Evolutionary conservation across 2,888 invertebrate genomes (phyloP), one percentile per base, ranked within the genome.

Genomic region (Coelopa pilipes): DNA sequence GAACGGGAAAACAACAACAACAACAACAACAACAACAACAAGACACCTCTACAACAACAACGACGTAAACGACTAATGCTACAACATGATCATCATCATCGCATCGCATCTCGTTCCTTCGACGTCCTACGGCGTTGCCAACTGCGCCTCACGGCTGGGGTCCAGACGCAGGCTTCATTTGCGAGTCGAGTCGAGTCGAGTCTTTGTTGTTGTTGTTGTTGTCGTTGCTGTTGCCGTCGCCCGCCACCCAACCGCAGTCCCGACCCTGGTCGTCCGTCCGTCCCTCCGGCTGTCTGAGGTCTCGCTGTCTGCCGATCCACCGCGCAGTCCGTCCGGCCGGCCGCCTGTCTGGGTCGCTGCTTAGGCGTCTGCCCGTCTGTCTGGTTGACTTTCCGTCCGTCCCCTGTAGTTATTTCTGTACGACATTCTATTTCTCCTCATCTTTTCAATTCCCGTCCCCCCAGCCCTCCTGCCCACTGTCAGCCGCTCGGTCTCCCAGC

Each of bases 111-210:
- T 17, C 46, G 65, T 65, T 49, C 4, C 50, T 19, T 17, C 65
- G 47, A 65, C 65, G 11, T 65, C 65, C 65, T 19, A 65, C 65
- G 47, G 47, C 49, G 47, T 62, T 62, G 21, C 21, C 57, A 45
- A 34, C 34, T 10, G n/a, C 60, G 34, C 21, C 15, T 12, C 45
- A n/a, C 45, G 7, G 45, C 13, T 62, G 65, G 65, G 10, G 49
- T 65, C 19, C 49, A 50, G 49, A 19, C 21, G 19, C 21, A 66
- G 66, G 2, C 50, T 65, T 50, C 50, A 66, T 50, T 47, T 19
- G 13, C 46, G 17, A 34, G 34, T 34, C 7, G 34, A 4, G n/a
- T n/a, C n/a, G n/a, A 4, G 34, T 2, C 34, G 7, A 4, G 34
- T 34, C 7, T 4, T 34, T 34, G 34, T 34, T 34, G 34, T 34